phyloP scores from a whole-genome alignment of 1,140 invertebrate species.

The Zaprionus davidi region DNA sequence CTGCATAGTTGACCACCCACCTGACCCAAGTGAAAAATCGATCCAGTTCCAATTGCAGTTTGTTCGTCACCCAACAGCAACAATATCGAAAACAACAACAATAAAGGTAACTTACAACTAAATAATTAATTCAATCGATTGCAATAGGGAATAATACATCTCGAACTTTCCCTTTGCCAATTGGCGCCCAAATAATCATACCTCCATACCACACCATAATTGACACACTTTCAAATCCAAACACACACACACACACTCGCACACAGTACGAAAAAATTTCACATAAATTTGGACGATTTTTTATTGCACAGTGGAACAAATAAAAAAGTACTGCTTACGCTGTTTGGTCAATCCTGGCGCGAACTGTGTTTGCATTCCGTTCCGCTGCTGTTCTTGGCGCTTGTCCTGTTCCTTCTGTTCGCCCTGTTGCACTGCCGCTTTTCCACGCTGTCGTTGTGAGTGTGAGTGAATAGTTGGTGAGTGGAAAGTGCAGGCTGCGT shows the following conservation, averaged over 20 bases:
- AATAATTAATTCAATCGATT: conserved; percentile 13
- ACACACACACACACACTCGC: background rate
- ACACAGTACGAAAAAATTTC: background rate
- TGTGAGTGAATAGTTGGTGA: conserved; percentile 36
- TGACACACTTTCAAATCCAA: conserved; percentile 1
- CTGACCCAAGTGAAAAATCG: conserved; percentile 26
- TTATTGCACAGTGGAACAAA: conserved; percentile 21
- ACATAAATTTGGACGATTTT: conserved; percentile 15
- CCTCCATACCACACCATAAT: background rate
- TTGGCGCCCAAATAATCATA: background rate
- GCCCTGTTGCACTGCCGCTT: conserved; percentile 40
- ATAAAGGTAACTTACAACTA: background rate
- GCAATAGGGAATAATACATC: background rate
- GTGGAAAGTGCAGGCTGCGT: conserved; percentile 43
- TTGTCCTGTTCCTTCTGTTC: background rate
- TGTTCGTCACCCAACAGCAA: conserved; percentile 1
- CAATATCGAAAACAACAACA: conserved; percentile 2
- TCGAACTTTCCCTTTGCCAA: background rate
- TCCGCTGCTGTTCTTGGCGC: conserved; percentile 3
- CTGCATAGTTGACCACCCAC: conserved; percentile 4
- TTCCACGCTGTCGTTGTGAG: conserved; percentile 25
- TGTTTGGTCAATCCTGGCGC: conserved; percentile 15
- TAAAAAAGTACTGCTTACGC: conserved; percentile 17
- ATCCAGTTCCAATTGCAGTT: conserved; percentile 23
- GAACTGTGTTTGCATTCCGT: conserved; percentile 6